Percentiles rank a stretch among this genome's conserved stretches.
These are phyloP conservation scores for Zaprionus camerounensis DNA, from an alignment of 1,140 invertebrate genomes.

Conservation along the genomic window DNA sequence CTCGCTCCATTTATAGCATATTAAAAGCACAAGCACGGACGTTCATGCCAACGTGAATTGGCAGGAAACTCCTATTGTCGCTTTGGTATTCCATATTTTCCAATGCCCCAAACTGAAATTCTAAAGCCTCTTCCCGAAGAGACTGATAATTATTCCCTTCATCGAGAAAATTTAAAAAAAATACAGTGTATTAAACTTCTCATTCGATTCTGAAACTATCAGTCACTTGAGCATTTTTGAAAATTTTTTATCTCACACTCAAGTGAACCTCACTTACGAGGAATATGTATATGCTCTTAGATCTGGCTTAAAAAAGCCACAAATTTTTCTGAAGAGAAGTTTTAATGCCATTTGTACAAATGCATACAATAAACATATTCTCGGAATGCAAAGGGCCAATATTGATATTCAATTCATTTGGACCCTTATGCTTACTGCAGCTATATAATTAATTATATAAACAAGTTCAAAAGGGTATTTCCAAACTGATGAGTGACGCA, in stretches of 20 bases:
- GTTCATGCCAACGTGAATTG: background rate
- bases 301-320: background rate
- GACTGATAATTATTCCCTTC: background rate
- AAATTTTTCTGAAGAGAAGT: too few relatives aligned
- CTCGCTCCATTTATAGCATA: background rate
- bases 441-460: too few relatives aligned
- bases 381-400: background rate
- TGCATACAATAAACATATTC: too few relatives aligned
- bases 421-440: too few relatives aligned
- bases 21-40: constrained; percentile 5
- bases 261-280: background rate
- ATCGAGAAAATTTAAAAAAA: background rate
- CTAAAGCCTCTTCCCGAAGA: too few relatives aligned
- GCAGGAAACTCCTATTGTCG: background rate
- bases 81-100: background rate
- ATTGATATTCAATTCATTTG: background rate
- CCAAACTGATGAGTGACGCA: too few relatives aligned
- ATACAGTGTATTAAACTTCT: too few relatives aligned
- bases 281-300: background rate
- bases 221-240: background rate
- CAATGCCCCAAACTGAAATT: too few relatives aligned
- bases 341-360: too few relatives aligned
- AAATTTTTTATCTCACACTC: too few relatives aligned
- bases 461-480: too few relatives aligned
- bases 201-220: background rate